phyloP scores from a whole-genome alignment of 2,888 invertebrate genomes.

The Tenodera sinensis region DNA sequence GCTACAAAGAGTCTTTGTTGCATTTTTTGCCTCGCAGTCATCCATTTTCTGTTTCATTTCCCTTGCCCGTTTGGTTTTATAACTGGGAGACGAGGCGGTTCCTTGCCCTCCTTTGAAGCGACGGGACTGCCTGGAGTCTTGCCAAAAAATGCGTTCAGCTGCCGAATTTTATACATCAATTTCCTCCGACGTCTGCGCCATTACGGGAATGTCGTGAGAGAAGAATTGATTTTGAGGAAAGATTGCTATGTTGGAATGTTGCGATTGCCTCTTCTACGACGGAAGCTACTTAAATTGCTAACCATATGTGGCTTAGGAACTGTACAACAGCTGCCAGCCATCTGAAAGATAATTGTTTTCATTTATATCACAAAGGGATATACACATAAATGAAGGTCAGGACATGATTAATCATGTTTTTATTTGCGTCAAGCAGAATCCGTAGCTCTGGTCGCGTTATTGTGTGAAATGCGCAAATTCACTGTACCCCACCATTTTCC shows the following conservation, averaged over 20 bases:
- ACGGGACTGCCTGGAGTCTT: neutral
- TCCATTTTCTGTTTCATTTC: neutral
- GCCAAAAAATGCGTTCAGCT: neutral
- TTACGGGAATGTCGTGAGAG: neutral
- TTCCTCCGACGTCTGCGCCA: neutral
- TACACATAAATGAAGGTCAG: too few species aligned
- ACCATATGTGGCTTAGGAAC: too few species aligned
- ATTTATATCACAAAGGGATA: too few species aligned
- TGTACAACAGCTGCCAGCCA: too few species aligned
- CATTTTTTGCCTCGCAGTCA: neutral
- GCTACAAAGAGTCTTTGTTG: neutral
- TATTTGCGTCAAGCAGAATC: too few species aligned
- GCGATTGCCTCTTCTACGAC: too few species aligned
- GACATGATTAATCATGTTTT: too few species aligned
- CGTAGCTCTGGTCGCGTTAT: too few species aligned
- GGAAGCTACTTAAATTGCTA: neutral
- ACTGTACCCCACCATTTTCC: too few species aligned
- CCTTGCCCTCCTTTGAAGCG: neutral
- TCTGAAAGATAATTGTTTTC: too few species aligned
- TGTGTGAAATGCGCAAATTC: too few species aligned
- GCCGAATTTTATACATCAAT: neutral
- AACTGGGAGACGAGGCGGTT: neutral
- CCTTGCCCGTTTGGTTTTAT: neutral
- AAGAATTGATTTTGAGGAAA: neutral
- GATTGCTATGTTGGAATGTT: neutral